phyloP scores from a whole-genome alignment of 2,797 vertebrate genomes.

The Octomys mimax region DNA sequence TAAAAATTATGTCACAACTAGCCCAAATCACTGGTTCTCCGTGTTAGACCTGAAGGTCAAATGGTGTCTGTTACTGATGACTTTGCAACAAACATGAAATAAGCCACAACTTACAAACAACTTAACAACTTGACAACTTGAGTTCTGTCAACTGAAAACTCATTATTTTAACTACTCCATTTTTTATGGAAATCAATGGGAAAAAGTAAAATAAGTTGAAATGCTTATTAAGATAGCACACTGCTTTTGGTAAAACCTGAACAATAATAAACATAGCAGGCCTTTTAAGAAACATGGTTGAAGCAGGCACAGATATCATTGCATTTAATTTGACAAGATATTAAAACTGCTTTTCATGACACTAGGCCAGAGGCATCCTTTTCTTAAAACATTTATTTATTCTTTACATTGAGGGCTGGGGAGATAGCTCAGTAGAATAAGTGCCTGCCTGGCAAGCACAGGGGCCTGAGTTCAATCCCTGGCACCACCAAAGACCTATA shows the following conservation, averaged over 20 bases:
- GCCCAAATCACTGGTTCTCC: neutral
- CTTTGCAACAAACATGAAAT: slow-evolving; percentile 14
- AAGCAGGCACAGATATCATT: neutral
- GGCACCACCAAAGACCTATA: neutral
- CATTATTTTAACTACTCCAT: neutral
- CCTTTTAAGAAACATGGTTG: neutral
- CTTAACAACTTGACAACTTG: too few relatives aligned
- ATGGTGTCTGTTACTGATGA: neutral
- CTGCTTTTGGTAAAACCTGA: neutral
- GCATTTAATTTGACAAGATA: neutral
- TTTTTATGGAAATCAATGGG: neutral
- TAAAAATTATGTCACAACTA: neutral
- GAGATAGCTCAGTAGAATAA: too few relatives aligned
- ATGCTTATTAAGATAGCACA: neutral
- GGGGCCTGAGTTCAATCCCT: too few relatives aligned
- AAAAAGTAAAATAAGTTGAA: neutral
- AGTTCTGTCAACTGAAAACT: neutral
- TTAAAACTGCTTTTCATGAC: neutral
- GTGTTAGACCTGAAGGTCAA: neutral
- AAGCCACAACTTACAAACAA: neutral
- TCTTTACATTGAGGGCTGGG: neutral
- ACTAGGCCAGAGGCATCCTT: neutral
- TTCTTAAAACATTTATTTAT: neutral
- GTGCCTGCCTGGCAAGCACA: too few relatives aligned
- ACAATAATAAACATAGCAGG: neutral